Evolutionary conservation across 2,113 vertebrate species (phyloP).

Genomic region (Corythornis vintsioides): DNA sequence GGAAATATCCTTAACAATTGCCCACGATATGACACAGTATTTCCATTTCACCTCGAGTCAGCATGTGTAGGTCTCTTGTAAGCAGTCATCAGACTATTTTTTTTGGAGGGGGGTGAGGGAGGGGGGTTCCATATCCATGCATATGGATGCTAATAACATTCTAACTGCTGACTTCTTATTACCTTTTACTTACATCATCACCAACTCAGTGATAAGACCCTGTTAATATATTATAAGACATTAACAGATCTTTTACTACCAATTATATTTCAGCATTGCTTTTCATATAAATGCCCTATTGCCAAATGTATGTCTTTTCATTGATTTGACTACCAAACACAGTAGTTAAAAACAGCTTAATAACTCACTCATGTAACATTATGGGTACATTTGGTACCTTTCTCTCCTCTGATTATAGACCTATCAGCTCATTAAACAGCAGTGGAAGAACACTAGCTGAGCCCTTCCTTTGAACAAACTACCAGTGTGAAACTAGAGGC

Average conservation of each 20-base stretch:
- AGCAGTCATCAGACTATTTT: not conserved
- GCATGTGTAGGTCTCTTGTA: not conserved
- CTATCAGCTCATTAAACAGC: constrained; percentile 73
- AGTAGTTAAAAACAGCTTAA: constrained; percentile 66
- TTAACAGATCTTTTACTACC: constrained; percentile 64
- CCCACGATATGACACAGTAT: not conserved
- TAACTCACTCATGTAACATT: constrained; percentile 66
- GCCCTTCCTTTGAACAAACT: constrained; percentile 64
- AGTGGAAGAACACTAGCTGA: constrained; percentile 44
- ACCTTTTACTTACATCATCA: constrained; percentile 12
- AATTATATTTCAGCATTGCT: constrained; percentile 64
- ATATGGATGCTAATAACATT: not conserved
- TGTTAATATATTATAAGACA: constrained; percentile 46
- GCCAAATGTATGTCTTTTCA: constrained; percentile 45
- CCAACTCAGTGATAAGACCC: not conserved
- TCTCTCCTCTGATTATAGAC: constrained; percentile 53
- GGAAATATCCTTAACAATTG: not conserved
- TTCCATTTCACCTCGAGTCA: not conserved
- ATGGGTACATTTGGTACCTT: constrained; percentile 68
- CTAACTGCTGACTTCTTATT: constrained; percentile 50
- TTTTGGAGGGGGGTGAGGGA: not conserved
- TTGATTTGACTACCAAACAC: constrained; percentile 20
- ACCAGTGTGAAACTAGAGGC: constrained; percentile 48
- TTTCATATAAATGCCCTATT: constrained; percentile 53
- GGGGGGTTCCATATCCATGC: not conserved